Base-by-base conservation (phyloP, 2,888 invertebrate species). In the Sthenelais limicola region DNA sequence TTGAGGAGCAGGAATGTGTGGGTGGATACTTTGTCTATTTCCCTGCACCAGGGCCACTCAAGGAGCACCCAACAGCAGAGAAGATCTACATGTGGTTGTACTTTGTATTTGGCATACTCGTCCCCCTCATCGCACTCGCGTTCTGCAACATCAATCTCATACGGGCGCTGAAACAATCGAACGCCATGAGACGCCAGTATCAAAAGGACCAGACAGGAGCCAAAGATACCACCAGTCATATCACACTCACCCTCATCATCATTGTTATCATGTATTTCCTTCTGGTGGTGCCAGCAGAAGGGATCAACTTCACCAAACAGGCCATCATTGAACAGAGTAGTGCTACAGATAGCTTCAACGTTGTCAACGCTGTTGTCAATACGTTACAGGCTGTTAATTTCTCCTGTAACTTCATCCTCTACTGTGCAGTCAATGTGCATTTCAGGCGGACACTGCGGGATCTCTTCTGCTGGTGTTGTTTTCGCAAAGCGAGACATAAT, bases 211-310 rank as follows among this genome's bases (percentile, higher is more conserved):
- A 78, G 48, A 74, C 81, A 0, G 80, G 80, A 24, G 49, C 62
- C 24, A n/a, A n/a, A n/a, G 71, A 73, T 15, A 68, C 66, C 7
- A 71, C 56, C 1, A 54, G 49, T 30, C 38, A 58, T 24, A 84
- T 86, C 1, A 86, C 86, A 3, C 81, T 85, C 24, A 85, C 86
- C 0, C 78, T 86, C n/a, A 83, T 86, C n/a, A 82, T 83, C 0
- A 83, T 85, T 24, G 82, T 86, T 28, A 78, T 85, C 21, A 76
- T 85, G 54, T 86, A 85, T 74, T 81, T 85, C 0, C 79, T 84
- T 33, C 77, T 86, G 4, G 85, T 85, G 15, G 83, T 84, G 0
- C 86, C 86, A 1, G 82, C 83, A 21, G 86, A 86, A 75, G 78
- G 84, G 4, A 74, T 84, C 24, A 84, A 85, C 73, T 85, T 85